Base-by-base conservation (phyloP, 1,140 invertebrate species). In the Venturia canescens region DNA sequence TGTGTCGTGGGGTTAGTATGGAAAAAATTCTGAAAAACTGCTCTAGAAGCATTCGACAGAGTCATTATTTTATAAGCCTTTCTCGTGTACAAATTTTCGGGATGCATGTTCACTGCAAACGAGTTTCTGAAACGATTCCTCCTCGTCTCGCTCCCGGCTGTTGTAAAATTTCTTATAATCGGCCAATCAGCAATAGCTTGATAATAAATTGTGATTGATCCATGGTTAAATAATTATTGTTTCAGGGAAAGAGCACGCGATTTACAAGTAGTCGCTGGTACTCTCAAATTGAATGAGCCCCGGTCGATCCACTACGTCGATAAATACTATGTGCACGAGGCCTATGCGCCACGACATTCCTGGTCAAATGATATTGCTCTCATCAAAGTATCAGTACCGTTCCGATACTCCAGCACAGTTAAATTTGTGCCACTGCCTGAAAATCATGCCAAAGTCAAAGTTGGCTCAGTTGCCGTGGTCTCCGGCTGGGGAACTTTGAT, bases 1-100 rank as follows among this genome's bases (percentile, higher is more conserved):
- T 93, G 93, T 78, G 88, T 93, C n/a, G 0, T 3, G 0, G 53
- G 48, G 72, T 80, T 71, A 48, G 75, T 74, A 38, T 67, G 9
- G 15, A 66, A 34, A 66, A 67, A 31, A 70, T 57, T 7, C 1
- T 31, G 3, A 26, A 13, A 79, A 44, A 44, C 38, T 44, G 38
- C 13, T 26, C 16, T n/a, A n/a, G n/a, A n/a, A n/a, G n/a, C n/a
- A n/a, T n/a, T n/a, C n/a, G n/a, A n/a, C n/a, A n/a, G n/a, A n/a
- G n/a, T n/a, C n/a, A n/a, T n/a, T n/a, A n/a, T n/a, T n/a, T n/a
- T n/a, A n/a, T n/a, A n/a, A n/a, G n/a, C n/a, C n/a, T n/a, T n/a
- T n/a, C n/a, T n/a, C n/a, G n/a, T n/a, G n/a, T n/a, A n/a, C n/a
- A n/a, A n/a, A n/a, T n/a, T n/a, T n/a, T n/a, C n/a, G n/a, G n/a